Evolutionary conservation across 2,888 invertebrate genomes (phyloP).

Genomic region (Melinaea menophilus): DNA sequence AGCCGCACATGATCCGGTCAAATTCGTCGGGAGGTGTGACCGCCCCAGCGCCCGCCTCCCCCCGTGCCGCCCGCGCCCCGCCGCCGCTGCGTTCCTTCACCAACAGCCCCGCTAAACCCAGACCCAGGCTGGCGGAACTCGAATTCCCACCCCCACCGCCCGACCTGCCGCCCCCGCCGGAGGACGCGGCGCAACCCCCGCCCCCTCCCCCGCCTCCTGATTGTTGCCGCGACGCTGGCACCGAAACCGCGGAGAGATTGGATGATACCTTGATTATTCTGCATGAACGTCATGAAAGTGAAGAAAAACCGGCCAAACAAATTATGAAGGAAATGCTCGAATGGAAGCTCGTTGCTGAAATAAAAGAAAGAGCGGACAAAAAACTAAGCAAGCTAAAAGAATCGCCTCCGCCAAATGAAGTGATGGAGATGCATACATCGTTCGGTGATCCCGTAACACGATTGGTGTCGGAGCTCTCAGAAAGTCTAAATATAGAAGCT

Average conservation of each 20-base stretch:
- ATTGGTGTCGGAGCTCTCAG: conserved; percentile 89
- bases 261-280: conserved; percentile 78
- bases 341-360: conserved; percentile 88
- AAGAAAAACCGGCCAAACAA: conserved; percentile 54
- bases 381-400: conserved; percentile 78
- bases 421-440: conserved; percentile 46
- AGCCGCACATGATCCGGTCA: conserved; percentile 92
- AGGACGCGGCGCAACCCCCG: conserved; percentile 74
- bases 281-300: conserved; percentile 73
- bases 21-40: conserved; percentile 92
- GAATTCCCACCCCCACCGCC: conserved; percentile 93
- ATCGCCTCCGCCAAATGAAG: conserved; percentile 59
- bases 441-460: conserved; percentile 87
- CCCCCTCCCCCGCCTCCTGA: conserved; percentile 74
- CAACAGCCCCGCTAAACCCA: conserved; percentile 84
- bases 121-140: conserved; percentile 87
- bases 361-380: conserved; percentile 86
- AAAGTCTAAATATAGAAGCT: conserved; percentile 85
- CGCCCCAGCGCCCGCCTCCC: conserved; percentile 71
- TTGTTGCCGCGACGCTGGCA: conserved; percentile 80
- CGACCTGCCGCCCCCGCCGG: conserved; percentile 88
- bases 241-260: conserved; percentile 79
- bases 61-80: conserved; percentile 57
- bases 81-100: conserved; percentile 76
- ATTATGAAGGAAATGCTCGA: conserved; percentile 91